Evolutionary conservation across 2,797 vertebrate genomes (phyloP).

Genomic region (Hafferia zeledoni): DNA sequence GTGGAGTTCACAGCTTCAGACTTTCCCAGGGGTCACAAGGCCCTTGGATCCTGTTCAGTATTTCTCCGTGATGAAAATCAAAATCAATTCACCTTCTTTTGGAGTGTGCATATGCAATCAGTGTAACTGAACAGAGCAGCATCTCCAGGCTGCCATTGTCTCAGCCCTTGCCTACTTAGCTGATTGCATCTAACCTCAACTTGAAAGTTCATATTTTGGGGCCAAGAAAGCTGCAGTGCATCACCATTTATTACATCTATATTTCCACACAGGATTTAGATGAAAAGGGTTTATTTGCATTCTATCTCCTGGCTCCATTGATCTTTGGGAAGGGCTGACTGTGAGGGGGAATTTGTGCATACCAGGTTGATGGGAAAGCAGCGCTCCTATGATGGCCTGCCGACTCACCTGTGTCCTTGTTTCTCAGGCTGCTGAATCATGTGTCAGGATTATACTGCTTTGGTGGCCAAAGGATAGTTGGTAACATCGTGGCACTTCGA

Average conservation of each 20-base stretch:
- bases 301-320: fast-evolving
- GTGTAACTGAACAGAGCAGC: background rate
- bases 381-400: fast-evolving
- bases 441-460: background rate
- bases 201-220: background rate
- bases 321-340: background rate
- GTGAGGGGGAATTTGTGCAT: fast-evolving
- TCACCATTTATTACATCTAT: background rate
- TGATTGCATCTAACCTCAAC: background rate
- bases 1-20: background rate
- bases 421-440: background rate
- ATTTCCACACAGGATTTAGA: background rate
- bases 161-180: background rate
- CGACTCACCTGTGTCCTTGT: background rate
- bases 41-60: background rate
- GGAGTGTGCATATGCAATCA: background rate
- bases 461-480: background rate
- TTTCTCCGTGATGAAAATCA: constrained; percentile 8
- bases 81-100: background rate
- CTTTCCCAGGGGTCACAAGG: background rate
- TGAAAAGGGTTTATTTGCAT: background rate
- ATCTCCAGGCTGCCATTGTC: background rate
- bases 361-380: background rate
- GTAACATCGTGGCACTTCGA: fast-evolving
- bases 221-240: background rate